Evolutionary conservation across 2,888 invertebrate genomes (phyloP), one percentile per base, ranked within the genome.

Genomic region (Trisateles emortualis): DNA sequence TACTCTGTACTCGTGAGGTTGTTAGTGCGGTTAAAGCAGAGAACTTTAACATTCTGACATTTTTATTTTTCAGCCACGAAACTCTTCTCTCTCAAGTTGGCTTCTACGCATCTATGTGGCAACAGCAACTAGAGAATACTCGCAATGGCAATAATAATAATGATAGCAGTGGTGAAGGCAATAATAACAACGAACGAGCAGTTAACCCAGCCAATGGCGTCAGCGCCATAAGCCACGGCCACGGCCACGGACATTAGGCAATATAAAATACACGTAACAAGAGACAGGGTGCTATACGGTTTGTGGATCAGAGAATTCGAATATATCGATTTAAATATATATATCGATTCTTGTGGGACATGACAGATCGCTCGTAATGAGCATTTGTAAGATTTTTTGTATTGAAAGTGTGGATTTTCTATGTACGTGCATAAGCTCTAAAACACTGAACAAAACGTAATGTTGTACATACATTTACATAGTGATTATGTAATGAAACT

Each of bases 71-170:
- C 86, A 97, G 96, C 44, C 97, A 97, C 84, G 95, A 96, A 58
- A 94, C 95, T 41, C 90, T 97, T 3, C 84, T 97, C 40, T 90
- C 92, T 0, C 91, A 92, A 72, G 95, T 94, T 59, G 98, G 98
- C 2, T 87, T 96, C 43, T 99, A 99, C 89, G 95, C 96, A 0
- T 94, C 95, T 19, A 99, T 99, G 99, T 99, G 99, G 99, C 95
- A 96, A 68, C 96, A 98, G 67, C 99, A 99, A 76, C 86, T 97
- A 6, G 95, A 96, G 73, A 95, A 90, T 48, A 36, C 24, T 26
- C 85, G 93, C 52, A 88, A 88, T 54, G 86, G 84, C 14, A 74
- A 68, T 41, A 78, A 76, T 51, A 72, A 74, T 38, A 67, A 36
- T 10, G 36, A 56, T 5, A 47, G 32, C 43, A 63, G 55, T 46